A percentile compares a stretch with the other conserved stretches of the same genome.
These are phyloP conservation scores for Paraescarpia echinospica DNA, from an alignment of 1,140 invertebrate species.

Conservation along the genomic window DNA sequence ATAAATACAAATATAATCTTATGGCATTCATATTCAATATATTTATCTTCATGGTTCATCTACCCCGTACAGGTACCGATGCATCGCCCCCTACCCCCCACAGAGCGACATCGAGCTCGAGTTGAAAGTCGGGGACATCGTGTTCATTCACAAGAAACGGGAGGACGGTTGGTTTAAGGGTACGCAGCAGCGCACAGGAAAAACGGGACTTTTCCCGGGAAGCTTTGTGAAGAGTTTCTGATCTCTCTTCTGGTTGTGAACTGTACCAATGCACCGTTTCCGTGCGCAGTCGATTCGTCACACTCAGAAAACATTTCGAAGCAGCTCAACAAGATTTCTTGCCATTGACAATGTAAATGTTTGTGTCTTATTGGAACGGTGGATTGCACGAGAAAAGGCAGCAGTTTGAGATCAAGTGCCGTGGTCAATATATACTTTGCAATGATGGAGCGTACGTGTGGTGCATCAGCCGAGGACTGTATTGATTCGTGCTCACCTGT, in stretches of 20 bases:
- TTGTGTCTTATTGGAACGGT: neutral
- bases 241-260: neutral
- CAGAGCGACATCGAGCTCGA: constrained; percentile 91
- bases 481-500: neutral
- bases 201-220: constrained; percentile 88
- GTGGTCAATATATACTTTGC: neutral
- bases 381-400: neutral
- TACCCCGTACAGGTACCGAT: constrained; percentile 68
- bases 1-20: neutral
- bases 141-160: constrained; percentile 87
- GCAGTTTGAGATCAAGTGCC: neutral
- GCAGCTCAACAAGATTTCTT: neutral
- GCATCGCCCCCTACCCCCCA: constrained; percentile 91
- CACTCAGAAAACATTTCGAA: neutral
- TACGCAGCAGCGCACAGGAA: constrained; percentile 82
- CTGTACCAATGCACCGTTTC: neutral
- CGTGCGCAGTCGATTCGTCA: neutral
- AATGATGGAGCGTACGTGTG: neutral
- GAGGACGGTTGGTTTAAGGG: constrained; percentile 96
- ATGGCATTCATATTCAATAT: neutral
- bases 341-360: neutral
- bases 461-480: neutral
- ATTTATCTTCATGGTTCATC: neutral
- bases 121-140: constrained; percentile 84
- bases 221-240: constrained; percentile 78